phyloP scores from a whole-genome alignment of 2,113 vertebrate species.

The Pterocles gutturalis region DNA sequence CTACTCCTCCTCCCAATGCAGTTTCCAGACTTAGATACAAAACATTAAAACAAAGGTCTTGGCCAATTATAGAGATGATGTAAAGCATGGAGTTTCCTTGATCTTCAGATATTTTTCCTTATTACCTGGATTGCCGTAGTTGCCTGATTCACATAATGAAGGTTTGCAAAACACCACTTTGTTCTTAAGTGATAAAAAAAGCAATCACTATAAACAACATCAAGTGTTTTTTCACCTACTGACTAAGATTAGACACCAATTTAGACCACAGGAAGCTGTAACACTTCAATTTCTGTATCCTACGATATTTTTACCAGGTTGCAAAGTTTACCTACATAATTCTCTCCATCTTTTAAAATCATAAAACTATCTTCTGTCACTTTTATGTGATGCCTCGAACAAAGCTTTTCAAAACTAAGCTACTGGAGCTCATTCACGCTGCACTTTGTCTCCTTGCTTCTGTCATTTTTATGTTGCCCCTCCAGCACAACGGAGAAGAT shows the following conservation, averaged over 20 bases:
- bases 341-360: constrained; percentile 37
- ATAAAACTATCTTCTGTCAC: constrained; percentile 36
- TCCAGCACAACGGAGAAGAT: background rate
- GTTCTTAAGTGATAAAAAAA: constrained; percentile 49
- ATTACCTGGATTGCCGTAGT: constrained; percentile 15
- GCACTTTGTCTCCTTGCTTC: background rate
- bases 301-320: constrained; percentile 33
- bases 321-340: constrained; percentile 54
- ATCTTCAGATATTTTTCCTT: constrained; percentile 23
- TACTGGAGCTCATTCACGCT: background rate
- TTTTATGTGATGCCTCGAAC: constrained; percentile 38
- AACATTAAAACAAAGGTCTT: background rate
- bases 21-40: background rate
- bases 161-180: constrained; percentile 46
- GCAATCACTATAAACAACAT: constrained; percentile 40
- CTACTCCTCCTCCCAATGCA: background rate
- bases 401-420: constrained; percentile 28
- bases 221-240: constrained; percentile 20
- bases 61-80: background rate
- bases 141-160: constrained; percentile 29
- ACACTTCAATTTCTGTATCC: constrained; percentile 37
- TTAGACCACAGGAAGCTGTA: constrained; percentile 53
- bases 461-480: constrained; percentile 37
- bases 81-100: background rate
- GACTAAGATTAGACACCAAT: constrained; percentile 62